Conservation (phyloP, 2,797 vertebrate species). For the Melanotaenia trifasciata region DNA sequence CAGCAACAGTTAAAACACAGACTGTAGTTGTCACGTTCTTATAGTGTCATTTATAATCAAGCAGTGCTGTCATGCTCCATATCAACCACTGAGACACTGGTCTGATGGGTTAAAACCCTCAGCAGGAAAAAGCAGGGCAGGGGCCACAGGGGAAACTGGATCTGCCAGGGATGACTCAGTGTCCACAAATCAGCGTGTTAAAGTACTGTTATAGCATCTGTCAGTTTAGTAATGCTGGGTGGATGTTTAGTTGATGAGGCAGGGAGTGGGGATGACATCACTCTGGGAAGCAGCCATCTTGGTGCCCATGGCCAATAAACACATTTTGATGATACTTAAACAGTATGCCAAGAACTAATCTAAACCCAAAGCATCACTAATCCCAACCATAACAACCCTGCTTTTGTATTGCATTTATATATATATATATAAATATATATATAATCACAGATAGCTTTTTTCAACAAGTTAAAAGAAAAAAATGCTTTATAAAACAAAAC, state of each 20-base stretch:
- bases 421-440: neutral
- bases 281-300: conserved; percentile 62
- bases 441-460: neutral
- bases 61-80: conserved; percentile 40
- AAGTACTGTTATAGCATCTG: conserved; percentile 47
- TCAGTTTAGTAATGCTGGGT: conserved; percentile 37
- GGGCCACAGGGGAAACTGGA: conserved; percentile 15
- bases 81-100: conserved; percentile 43
- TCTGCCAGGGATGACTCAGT: conserved; percentile 53
- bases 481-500: neutral
- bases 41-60: conserved; percentile 65
- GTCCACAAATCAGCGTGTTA: conserved; percentile 55
- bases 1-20: conserved; percentile 72
- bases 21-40: conserved; percentile 59
- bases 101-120: conserved; percentile 44
- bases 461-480: conserved; percentile 22
- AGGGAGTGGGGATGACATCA: conserved; percentile 55
- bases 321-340: conserved; percentile 47
- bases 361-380: conserved; percentile 10
- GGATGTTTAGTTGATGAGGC: conserved; percentile 45
- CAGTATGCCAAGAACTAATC: conserved; percentile 22
- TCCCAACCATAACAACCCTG: neutral
- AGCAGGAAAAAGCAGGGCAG: conserved; percentile 15
- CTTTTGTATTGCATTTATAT: neutral
- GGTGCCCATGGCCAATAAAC: conserved; percentile 57